These are phyloP conservation scores for Lepidonotus clava DNA, from an alignment of 2,888 invertebrate species.

Conservation along the genomic window DNA sequence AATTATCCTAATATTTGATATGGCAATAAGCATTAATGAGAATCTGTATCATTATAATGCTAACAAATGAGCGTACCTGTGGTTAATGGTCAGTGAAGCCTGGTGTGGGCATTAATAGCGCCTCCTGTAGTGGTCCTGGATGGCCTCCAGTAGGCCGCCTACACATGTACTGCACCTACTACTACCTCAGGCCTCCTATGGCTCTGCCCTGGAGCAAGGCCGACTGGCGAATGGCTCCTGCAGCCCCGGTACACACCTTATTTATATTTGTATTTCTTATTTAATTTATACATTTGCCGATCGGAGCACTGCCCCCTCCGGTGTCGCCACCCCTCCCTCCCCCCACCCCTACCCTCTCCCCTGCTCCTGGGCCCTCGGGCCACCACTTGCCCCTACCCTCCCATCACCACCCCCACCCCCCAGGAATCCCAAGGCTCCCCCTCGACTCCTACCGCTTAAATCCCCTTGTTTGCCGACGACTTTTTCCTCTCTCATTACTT, in stretches of 20 bases:
- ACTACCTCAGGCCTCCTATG: neutral
- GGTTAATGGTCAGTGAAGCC: too few relatives aligned
- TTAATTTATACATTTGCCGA: conserved; percentile 49
- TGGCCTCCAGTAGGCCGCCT: neutral
- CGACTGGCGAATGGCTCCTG: neutral
- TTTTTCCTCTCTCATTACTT: conserved; percentile 54
- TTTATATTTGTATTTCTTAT: conserved; percentile 52
- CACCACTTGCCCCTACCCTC: neutral
- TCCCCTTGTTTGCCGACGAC: conserved; percentile 54
- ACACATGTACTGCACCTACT: neutral
- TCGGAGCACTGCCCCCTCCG: conserved; percentile 2
- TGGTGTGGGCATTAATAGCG: too few relatives aligned
- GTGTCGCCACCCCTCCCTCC: neutral
- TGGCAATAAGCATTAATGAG: too few relatives aligned
- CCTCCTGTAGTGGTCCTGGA: too few relatives aligned
- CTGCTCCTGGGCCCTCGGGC: neutral
- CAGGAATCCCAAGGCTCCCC: neutral
- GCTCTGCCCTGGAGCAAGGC: conserved; percentile 9
- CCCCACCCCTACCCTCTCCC: neutral
- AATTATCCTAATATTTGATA: too few relatives aligned
- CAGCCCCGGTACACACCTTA: neutral
- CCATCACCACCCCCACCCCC: neutral
- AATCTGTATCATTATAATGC: too few relatives aligned
- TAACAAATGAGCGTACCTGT: too few relatives aligned
- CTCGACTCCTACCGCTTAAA: conserved; percentile 4